phyloP scores from a whole-genome alignment of 2,888 invertebrate species.

The Uropetala carovei region DNA sequence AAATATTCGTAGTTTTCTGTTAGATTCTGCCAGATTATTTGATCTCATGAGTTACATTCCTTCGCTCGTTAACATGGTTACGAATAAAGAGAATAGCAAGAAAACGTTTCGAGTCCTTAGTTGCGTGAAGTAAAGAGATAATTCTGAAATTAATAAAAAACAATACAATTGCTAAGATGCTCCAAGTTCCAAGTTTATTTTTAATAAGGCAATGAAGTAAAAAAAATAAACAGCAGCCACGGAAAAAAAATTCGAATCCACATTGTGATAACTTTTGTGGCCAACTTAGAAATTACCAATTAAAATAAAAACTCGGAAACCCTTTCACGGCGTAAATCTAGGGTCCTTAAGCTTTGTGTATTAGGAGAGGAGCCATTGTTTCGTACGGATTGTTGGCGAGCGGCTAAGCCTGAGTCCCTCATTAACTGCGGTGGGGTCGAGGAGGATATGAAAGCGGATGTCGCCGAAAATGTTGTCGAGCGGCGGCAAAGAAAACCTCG shows the following conservation, averaged over 20 bases:
- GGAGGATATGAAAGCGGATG: slow-evolving; percentile 44
- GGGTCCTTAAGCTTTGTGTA: slow-evolving; percentile 55
- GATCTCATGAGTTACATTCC: too few species aligned
- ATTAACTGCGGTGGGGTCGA: slow-evolving; percentile 33
- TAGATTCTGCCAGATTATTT: too few species aligned
- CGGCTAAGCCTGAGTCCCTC: slow-evolving; percentile 25
- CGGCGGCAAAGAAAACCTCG: slow-evolving; percentile 42
- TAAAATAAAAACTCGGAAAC: slow-evolving; percentile 52
- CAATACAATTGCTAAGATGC: neutral
- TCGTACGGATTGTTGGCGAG: slow-evolving; percentile 39
- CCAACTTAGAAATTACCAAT: slow-evolving; percentile 62
- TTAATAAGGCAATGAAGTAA: slow-evolving; percentile 47
- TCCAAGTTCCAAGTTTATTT: slow-evolving; percentile 13
- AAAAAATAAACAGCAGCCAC: neutral
- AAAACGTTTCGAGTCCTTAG: neutral
- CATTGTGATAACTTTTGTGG: slow-evolving; percentile 51
- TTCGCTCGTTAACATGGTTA: too few species aligned
- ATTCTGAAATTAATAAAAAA: neutral
- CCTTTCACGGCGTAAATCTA: slow-evolving; percentile 39
- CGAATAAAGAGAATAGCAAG: too few species aligned
- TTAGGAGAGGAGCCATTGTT: slow-evolving; percentile 55
- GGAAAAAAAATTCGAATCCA: slow-evolving; percentile 5
- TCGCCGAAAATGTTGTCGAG: slow-evolving; percentile 58
- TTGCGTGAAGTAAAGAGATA: neutral
- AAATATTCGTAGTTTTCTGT: too few species aligned